Percentiles rank a stretch among this genome's conserved stretches.
Evolutionary conservation across 2,113 vertebrate species (phyloP).

Genomic region (Megalops atlanticus): DNA sequence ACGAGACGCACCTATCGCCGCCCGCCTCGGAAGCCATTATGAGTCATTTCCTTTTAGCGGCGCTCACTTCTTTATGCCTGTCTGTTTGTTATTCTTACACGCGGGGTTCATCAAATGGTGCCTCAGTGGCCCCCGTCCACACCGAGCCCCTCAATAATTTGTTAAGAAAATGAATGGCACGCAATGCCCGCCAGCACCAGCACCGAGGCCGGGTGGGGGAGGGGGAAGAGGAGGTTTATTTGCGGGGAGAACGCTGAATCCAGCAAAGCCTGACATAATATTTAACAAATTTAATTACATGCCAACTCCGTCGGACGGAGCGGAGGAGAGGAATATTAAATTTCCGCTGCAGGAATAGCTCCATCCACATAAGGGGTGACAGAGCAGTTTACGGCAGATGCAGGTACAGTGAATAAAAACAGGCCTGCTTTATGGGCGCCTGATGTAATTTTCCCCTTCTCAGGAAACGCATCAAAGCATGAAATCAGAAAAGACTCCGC

Average conservation of each 20-base stretch:
- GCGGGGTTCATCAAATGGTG: background rate
- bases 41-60: background rate
- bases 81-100: background rate
- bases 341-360: conserved; percentile 21
- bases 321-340: conserved; percentile 28
- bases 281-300: conserved; percentile 41
- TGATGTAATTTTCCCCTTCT: conserved; percentile 39
- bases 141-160: background rate
- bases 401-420: conserved; percentile 38
- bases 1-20: background rate
- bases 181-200: background rate
- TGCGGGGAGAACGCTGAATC: conserved; percentile 14
- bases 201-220: background rate
- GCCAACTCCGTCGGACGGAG: conserved; percentile 9
- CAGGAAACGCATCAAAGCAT: conserved; percentile 36
- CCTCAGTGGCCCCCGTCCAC: background rate
- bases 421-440: conserved; percentile 26
- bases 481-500: conserved; percentile 39
- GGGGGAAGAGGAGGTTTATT: background rate
- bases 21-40: background rate
- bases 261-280: conserved; percentile 33
- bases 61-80: background rate
- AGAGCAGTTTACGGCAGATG: conserved; percentile 34
- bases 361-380: conserved; percentile 26
- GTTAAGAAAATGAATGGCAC: background rate